These are phyloP conservation scores for Piezodorus guildinii DNA, from an alignment of 1,140 invertebrate species.

Conservation along the genomic window DNA sequence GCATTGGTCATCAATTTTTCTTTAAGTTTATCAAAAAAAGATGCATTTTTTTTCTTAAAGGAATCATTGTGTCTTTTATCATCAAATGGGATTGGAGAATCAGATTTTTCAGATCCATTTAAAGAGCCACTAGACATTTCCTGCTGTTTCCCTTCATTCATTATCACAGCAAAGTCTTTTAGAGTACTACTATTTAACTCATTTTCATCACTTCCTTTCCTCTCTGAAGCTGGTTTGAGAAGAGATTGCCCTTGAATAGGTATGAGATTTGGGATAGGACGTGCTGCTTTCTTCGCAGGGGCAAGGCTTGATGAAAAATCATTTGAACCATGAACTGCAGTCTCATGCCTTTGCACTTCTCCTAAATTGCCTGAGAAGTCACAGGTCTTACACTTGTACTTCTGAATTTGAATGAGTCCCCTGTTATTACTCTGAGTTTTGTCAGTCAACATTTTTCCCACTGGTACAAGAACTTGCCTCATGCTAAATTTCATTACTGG, in stretches of 20 bases:
- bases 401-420: slow-evolving; percentile 15
- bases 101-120: background rate
- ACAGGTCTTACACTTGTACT: slow-evolving; percentile 15
- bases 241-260: slow-evolving; percentile 38
- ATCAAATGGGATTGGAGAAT: slow-evolving; percentile 26
- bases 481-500: background rate
- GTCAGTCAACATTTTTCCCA: background rate
- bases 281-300: background rate
- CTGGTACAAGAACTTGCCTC: background rate
- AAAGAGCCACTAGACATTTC: slow-evolving; percentile 26
- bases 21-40: slow-evolving; percentile 71
- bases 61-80: slow-evolving; percentile 32
- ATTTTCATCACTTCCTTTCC: background rate
- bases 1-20: slow-evolving; percentile 50
- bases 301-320: slow-evolving; percentile 30
- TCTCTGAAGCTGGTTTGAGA: background rate
- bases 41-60: slow-evolving; percentile 56
- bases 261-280: slow-evolving; percentile 58
- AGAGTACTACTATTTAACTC: slow-evolving; percentile 33
- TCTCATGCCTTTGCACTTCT: slow-evolving; percentile 40
- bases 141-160: slow-evolving; percentile 30
- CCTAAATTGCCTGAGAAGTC: slow-evolving; percentile 33
- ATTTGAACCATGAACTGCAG: slow-evolving; percentile 37
- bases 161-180: slow-evolving; percentile 39
- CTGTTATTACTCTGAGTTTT: background rate